A percentile compares a stretch with the other conserved stretches of the same genome.
phyloP scores from a whole-genome alignment of 2,888 invertebrate species.

The Watsonalla cultraria region DNA sequence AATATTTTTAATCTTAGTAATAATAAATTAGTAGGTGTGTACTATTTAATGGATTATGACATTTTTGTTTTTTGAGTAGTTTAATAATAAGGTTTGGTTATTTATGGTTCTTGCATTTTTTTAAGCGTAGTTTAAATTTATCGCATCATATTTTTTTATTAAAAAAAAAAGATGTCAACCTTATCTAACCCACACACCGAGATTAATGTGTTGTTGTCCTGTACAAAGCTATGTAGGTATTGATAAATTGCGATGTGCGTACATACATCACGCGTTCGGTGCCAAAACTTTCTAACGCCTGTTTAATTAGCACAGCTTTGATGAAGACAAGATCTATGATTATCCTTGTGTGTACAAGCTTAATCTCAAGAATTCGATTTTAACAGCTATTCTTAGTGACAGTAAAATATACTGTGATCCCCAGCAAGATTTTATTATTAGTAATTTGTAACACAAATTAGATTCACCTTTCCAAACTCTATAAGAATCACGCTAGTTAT shows the following conservation, averaged over 20 bases:
- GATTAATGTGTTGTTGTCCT: constrained; percentile 60
- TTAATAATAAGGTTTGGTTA: too few relatives aligned
- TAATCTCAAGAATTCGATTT: constrained; percentile 2
- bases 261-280: constrained; percentile 32
- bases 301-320: constrained; percentile 35
- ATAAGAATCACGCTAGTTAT: too few relatives aligned
- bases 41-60: neutral
- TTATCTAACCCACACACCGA: constrained; percentile 40
- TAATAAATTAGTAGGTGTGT: constrained; percentile 7
- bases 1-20: too few relatives aligned
- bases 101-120: too few relatives aligned
- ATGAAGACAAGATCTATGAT: constrained; percentile 24
- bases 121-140: too few relatives aligned
- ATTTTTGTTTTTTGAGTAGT: too few relatives aligned
- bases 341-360: constrained; percentile 11
- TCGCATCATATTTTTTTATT: too few relatives aligned
- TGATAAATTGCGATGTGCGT: constrained; percentile 42
- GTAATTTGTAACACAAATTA: too few relatives aligned
- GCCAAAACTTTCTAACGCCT: constrained; percentile 41
- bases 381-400: too few relatives aligned
- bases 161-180: constrained; percentile 11
- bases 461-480: too few relatives aligned
- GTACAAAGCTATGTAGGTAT: constrained; percentile 29
- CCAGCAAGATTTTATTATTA: too few relatives aligned
- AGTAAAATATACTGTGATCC: too few relatives aligned